These are phyloP conservation scores for Rousettus madagascariensis DNA, from an alignment of 2,797 vertebrate genomes.

Conservation along the genomic window DNA sequence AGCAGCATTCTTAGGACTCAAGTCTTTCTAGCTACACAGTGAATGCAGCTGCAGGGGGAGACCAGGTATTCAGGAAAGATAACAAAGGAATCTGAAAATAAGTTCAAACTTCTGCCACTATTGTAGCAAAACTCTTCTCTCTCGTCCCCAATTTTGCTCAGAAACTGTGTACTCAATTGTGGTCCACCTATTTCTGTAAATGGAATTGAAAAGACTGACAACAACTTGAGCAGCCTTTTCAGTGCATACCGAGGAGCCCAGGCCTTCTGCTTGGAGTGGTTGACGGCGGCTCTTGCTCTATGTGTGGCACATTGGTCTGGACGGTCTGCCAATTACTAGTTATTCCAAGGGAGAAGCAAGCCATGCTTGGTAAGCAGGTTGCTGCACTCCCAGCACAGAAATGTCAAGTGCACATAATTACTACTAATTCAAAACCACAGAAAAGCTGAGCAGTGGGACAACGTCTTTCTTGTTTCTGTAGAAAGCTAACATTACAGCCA, in stretches of 20 bases:
- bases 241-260: background rate
- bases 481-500: background rate
- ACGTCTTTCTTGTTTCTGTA: background rate
- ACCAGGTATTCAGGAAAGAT: background rate
- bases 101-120: background rate
- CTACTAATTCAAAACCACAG: background rate
- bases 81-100: background rate
- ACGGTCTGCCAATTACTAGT: background rate
- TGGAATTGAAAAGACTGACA: background rate
- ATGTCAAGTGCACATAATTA: conserved; percentile 16
- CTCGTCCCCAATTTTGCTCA: background rate
- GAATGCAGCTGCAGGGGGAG: background rate
- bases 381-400: background rate
- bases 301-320: fast-evolving
- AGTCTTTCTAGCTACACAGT: background rate
- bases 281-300: background rate
- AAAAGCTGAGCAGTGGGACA: background rate
- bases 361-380: background rate
- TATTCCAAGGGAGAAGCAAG: background rate
- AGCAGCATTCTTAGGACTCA: background rate
- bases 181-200: background rate
- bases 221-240: background rate
- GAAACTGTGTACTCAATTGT: background rate
- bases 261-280: background rate
- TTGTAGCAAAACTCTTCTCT: background rate